Conservation (phyloP, 2,888 invertebrate species). For the Agrotis puta region DNA sequence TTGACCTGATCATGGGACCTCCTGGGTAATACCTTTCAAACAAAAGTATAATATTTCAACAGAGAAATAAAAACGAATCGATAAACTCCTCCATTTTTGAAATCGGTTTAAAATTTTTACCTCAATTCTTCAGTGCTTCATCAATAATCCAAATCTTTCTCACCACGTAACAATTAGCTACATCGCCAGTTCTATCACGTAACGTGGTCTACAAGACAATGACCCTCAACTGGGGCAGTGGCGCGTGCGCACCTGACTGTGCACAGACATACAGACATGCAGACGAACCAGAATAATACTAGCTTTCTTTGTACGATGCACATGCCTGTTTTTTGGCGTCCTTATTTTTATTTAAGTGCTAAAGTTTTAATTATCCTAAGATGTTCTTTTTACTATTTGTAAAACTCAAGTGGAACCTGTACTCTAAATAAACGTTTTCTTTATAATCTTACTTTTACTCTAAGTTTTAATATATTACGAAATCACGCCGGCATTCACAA, state of each 20-base stretch:
- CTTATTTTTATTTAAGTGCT: not conserved
- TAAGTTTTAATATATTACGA: no score
- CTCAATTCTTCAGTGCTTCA: not conserved
- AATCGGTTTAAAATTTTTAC: not conserved
- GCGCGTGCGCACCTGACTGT: slow-evolving; percentile 78
- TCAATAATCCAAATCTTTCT: not conserved
- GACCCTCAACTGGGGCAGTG: slow-evolving; percentile 82
- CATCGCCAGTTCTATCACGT: slow-evolving; percentile 52
- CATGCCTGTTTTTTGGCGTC: slow-evolving; percentile 9
- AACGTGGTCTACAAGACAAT: slow-evolving; percentile 71
- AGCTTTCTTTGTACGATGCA: slow-evolving; percentile 65
- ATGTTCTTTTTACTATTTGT: not conserved
- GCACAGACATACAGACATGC: slow-evolving; percentile 59
- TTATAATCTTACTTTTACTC: no score
- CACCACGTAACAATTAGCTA: slow-evolving; percentile 14
- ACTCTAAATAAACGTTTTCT: no score
- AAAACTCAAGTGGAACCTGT: no score
- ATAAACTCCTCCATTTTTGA: no score
- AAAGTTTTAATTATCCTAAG: not conserved
- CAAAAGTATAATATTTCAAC: no score
- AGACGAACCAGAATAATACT: slow-evolving; percentile 61
- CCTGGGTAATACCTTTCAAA: no score
- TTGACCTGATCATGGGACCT: no score
- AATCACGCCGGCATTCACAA: no score
- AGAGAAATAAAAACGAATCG: no score